Evolutionary conservation across 2,797 vertebrate genomes (phyloP), one percentile per base, ranked within the genome.

Genomic region (Bryconaethiops microstoma): DNA sequence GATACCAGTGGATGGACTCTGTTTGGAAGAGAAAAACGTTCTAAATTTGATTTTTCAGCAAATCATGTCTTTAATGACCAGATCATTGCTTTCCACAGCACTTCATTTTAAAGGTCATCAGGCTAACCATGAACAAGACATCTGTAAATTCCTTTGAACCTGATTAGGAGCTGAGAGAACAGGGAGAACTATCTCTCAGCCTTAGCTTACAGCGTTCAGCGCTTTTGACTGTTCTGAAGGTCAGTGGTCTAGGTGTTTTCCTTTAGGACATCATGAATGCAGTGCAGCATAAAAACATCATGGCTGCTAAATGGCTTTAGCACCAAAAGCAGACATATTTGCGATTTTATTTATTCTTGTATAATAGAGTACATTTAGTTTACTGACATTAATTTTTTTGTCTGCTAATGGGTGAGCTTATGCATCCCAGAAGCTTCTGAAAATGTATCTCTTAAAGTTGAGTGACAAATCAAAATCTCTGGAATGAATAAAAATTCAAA

Each of bases 91-190:
- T 63, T 54, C 42, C 35, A 25, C 35, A 77, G 74, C 42, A 48
- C 72, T 80, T 69, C 35, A 21, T 76, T 81, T 59, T 57, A 82
- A 8, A 68, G 75, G 69, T 82, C 80, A 73, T 73, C 75, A 73
- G 68, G 40, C 50, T 60, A 73, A 60, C 16, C 62, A 39, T 35
- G 68, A 9, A 23, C 39, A 19, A n/a, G 50, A 21, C n/a, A 50
- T 77, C 60, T 40, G 67, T 82, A 73, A 55, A 73, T 67, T 68
- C 71, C 75, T 59, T 50, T 1, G 68, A 14, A 19, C 10, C 29
- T 77, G 80, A 72, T 77, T 81, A 81, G 65, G 17, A 19, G 40
- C 29, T 63, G 29, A 17, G 35, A 70, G 13, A 52, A 52, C 48
- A 10, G 3, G 13, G 48, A 13, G 10, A 14, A 52, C 21, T 62